Percentiles rank a stretch among this genome's conserved stretches.
Conservation (phyloP, 1,140 invertebrate species). For the Caenorhabditis elegans region DNA sequence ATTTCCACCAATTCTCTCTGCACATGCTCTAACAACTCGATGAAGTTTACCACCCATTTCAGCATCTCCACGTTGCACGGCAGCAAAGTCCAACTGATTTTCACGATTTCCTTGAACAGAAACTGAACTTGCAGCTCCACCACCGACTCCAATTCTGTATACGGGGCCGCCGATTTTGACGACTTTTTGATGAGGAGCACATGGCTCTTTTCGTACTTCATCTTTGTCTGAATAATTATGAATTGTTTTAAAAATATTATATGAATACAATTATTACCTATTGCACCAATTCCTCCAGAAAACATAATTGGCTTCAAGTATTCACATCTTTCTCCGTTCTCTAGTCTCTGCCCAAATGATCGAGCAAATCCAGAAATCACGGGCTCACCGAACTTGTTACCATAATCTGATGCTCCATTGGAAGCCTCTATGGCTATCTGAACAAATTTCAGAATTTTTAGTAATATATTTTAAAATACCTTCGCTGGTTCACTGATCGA, state of each 20-base stretch:
- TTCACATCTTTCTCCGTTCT: conserved; percentile 75
- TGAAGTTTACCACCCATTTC: conserved; percentile 99
- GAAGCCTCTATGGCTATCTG: conserved; percentile 83
- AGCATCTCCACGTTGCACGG: conserved; percentile 93
- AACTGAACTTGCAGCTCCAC: conserved; percentile 92
- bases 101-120: conserved; percentile 75
- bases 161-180: conserved; percentile 94
- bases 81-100: conserved; percentile 85
- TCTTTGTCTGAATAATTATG: conserved; percentile 43
- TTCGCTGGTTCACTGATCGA: conserved; percentile 87
- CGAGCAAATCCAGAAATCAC: conserved; percentile 85
- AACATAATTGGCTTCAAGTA: conserved; percentile 99
- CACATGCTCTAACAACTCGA: conserved; percentile 84
- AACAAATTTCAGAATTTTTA: not conserved
- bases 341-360: conserved; percentile 75
- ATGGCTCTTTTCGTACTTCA: conserved; percentile 43
- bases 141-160: conserved; percentile 93
- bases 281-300: conserved; percentile 87
- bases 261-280: conserved; percentile 73
- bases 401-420: conserved; percentile 96
- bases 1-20: conserved; percentile 77
- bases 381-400: conserved; percentile 96
- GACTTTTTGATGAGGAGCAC: conserved; percentile 70
- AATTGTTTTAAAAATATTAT: not conserved
- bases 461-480: conserved; percentile 67